phyloP scores from a whole-genome alignment of 2,888 invertebrate species.

The Podotricha telesiphe region DNA sequence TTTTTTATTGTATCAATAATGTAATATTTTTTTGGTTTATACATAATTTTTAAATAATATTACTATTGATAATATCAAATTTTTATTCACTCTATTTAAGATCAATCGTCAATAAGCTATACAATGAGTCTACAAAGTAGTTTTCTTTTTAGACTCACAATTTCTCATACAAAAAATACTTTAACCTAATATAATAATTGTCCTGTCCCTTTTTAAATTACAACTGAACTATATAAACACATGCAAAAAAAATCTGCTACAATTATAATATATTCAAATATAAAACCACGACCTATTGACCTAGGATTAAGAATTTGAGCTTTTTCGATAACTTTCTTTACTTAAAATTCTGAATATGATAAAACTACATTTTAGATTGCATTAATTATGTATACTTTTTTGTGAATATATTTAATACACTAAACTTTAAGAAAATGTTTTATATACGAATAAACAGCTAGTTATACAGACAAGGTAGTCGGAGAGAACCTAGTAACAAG shows the following conservation, averaged over 20 bases:
- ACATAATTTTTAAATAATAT: too few species aligned
- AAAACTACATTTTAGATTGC: not conserved
- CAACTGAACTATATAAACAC: not conserved
- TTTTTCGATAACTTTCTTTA: conserved; percentile 12
- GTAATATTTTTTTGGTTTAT: too few species aligned
- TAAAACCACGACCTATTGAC: conserved; percentile 15
- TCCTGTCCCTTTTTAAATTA: not conserved
- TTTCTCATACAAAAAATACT: not conserved
- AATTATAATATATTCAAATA: not conserved
- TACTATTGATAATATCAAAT: too few species aligned
- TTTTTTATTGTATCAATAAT: too few species aligned
- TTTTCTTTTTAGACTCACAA: not conserved
- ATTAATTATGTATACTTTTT: not conserved
- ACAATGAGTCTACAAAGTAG: not conserved
- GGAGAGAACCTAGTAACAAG: too few species aligned
- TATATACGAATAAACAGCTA: too few species aligned
- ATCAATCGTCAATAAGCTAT: too few species aligned
- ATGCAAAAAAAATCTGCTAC: too few species aligned
- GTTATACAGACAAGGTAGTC: too few species aligned
- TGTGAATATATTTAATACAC: not conserved
- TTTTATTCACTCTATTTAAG: too few species aligned
- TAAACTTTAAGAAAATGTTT: not conserved
- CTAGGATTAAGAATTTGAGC: not conserved
- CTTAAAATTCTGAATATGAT: conserved; percentile 6
- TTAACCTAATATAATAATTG: too few species aligned